Evolutionary conservation across 2,888 invertebrate species (phyloP), one percentile per base, ranked within the genome.

Genomic region (Brachyptera risi): DNA sequence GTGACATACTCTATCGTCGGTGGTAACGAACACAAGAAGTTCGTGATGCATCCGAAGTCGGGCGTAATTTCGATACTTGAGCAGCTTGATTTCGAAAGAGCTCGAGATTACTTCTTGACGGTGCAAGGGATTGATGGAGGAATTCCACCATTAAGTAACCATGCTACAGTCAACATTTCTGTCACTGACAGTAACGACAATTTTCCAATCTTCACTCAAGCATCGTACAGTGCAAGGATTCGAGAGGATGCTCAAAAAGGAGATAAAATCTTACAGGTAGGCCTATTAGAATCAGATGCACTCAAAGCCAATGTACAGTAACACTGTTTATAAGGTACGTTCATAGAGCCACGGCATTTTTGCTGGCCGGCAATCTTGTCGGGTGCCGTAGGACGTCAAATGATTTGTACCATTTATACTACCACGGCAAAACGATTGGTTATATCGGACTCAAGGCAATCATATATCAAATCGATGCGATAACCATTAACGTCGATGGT

Each of bases 61-160:
- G 95, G 94, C 38, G 83, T 86, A 5, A 81, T 96, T 56, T 80
- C 80, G 56, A 83, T 96, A 15, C 83, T 87, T 44, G 89, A 90
- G 59, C 83, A 85, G 65, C 78, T 96, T 56, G 96, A 97, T 76
- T 94, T 86, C 75, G 96, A 96, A 77, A 83, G 88, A 65, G 87
- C 91, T 0, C 84, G 84, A 65, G 88, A 90, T 71, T 96, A 94
- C 74, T 86, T 90, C 68, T 79, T 96, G 58, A 93, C 93, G 0
- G 87, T 95, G 65, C 90, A 94, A 75, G 96, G 96, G 1, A 82
- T 90, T 21, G 96, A 96, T 75, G 90, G 91, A 0, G 96, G 96
- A 5, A 81, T 83, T 15, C 94, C 94, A 1, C 93, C 96, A 13
- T 81, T 96, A 42, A 92, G 90, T 73, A 92, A 92, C 74, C 87